phyloP scores from a whole-genome alignment of 1,140 invertebrate species.

The Chymomyza costata region DNA sequence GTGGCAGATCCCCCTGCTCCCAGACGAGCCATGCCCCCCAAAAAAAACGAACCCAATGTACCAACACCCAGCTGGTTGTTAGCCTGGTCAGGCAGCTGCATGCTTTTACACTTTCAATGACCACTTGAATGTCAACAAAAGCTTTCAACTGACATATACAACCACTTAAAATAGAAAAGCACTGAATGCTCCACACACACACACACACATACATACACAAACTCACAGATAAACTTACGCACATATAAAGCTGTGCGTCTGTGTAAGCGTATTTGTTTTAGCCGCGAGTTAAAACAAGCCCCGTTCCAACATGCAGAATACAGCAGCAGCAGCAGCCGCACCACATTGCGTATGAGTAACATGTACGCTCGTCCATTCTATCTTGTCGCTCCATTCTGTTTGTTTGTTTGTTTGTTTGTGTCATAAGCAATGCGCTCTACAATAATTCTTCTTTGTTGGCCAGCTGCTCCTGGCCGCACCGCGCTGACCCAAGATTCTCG shows the following conservation, averaged over 20 bases:
- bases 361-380: constrained; percentile 5
- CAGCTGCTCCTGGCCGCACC: no score
- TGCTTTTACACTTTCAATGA: constrained; percentile 68
- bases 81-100: constrained; percentile 26
- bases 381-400: constrained; percentile 25
- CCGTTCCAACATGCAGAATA: constrained; percentile 20
- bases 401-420: no score
- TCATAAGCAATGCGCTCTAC: constrained; percentile 48
- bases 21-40: constrained; percentile 3
- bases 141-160: constrained; percentile 70
- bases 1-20: no score
- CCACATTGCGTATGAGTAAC: constrained; percentile 47
- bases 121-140: constrained; percentile 70
- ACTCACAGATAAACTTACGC: constrained; percentile 4
- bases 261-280: constrained; percentile 48
- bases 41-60: constrained; percentile 2
- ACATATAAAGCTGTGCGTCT: constrained; percentile 5
- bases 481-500: no score
- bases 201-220: constrained; percentile 8
- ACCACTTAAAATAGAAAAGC: constrained; percentile 66
- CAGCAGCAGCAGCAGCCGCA: constrained; percentile 19
- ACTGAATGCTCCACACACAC: constrained; percentile 34
- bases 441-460: constrained; percentile 64
- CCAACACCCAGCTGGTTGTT: neutral
- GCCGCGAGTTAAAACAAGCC: constrained; percentile 55